phyloP scores from a whole-genome alignment of 2,888 invertebrate species.

The Cryptophagus acutangulus region DNA sequence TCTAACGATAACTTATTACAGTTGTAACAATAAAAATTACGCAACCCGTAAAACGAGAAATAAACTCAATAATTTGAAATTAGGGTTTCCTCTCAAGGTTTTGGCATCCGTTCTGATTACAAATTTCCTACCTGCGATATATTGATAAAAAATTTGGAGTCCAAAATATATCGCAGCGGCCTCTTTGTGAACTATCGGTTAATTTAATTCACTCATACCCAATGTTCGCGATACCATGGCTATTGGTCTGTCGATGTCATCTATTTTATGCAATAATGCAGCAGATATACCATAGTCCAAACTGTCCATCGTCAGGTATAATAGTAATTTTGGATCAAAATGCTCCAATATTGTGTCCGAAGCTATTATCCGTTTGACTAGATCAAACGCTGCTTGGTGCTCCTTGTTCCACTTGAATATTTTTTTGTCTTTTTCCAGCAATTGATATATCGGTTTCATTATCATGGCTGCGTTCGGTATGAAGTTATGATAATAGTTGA shows the following conservation, averaged over 20 bases:
- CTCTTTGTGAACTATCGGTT: conserved; percentile 3
- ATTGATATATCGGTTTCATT: conserved; percentile 6
- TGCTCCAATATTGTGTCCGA: not conserved
- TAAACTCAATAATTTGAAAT: no score
- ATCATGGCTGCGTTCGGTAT: conserved; percentile 4
- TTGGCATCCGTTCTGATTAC: no score
- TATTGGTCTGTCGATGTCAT: conserved; percentile 2
- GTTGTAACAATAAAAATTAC: no score
- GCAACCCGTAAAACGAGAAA: no score
- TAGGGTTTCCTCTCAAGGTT: no score
- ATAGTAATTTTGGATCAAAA: not conserved
- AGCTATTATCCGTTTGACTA: conserved; percentile 5
- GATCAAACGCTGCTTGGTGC: conserved; percentile 5
- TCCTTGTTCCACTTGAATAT: conserved; percentile 3
- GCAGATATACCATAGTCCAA: not conserved
- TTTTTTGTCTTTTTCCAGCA: no score
- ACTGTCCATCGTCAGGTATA: conserved; percentile 3
- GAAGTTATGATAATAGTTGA: conserved; percentile 3
- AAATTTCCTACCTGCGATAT: no score
- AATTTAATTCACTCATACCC: conserved; percentile 3
- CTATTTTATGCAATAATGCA: conserved; percentile 4
- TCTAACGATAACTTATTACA: no score
- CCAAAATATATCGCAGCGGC: conserved; percentile 6
- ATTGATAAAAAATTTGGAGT: conserved; percentile 3
- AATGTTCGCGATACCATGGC: not conserved